Conservation (phyloP, 1,140 invertebrate species). For the Drosophila pandora region DNA sequence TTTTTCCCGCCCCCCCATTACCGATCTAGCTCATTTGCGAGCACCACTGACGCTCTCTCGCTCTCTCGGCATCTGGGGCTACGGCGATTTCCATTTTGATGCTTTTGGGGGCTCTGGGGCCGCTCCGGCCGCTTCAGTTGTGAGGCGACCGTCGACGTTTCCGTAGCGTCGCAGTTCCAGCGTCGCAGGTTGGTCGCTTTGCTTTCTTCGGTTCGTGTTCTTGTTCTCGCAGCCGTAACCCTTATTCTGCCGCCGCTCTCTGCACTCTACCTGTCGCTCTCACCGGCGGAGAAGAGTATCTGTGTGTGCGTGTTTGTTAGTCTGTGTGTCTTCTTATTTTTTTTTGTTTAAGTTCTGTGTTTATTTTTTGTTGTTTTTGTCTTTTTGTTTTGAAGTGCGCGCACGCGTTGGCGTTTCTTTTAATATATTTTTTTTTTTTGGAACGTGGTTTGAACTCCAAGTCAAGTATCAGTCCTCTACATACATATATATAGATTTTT, state of each 20-base stretch:
- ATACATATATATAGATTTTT: constrained; percentile 21
- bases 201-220: constrained; percentile 20
- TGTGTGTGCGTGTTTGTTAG: not conserved
- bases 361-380: constrained; percentile 11
- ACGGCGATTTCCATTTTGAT: not conserved
- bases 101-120: constrained; percentile 10
- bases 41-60: not conserved
- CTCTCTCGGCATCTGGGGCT: not conserved
- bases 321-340: not conserved
- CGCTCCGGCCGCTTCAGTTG: constrained; percentile 52
- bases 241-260: not conserved
- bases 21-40: not conserved
- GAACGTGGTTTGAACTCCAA: constrained; percentile 15
- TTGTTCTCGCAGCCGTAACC: constrained; percentile 8
- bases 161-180: constrained; percentile 36
- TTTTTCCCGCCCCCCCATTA: not conserved
- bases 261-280: not conserved
- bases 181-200: constrained; percentile 38
- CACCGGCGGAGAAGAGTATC: constrained; percentile 5
- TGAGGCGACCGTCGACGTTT: constrained; percentile 70
- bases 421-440: constrained; percentile 10
- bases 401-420: constrained; percentile 54
- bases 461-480: not conserved
- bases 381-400: constrained; percentile 44
- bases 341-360: constrained; percentile 14